These are phyloP conservation scores for Isaurus tuberculatus DNA, from an alignment of 92 coral and sea anemone genomes.

Conservation along the genomic window DNA sequence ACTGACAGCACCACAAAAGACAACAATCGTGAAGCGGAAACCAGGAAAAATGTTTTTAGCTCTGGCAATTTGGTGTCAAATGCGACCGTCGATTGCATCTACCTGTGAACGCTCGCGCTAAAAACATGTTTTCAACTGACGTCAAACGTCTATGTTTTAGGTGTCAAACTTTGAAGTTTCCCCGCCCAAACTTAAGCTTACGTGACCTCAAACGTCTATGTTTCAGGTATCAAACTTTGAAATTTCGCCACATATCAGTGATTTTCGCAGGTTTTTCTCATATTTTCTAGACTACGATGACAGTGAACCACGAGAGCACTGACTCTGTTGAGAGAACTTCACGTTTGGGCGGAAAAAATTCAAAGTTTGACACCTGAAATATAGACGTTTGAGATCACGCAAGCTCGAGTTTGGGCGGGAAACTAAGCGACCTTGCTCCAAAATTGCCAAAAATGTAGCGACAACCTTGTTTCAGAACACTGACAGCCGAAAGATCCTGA, in stretches of 20 bases:
- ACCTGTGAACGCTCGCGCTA: constrained; percentile 48
- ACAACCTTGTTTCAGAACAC: constrained; percentile 27
- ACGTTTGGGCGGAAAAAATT: constrained; percentile 45
- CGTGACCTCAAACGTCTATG: constrained; percentile 44
- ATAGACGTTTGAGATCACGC: constrained; percentile 36
- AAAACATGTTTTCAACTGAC: constrained; percentile 48
- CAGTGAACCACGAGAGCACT: constrained; percentile 50
- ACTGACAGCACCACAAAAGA: not conserved
- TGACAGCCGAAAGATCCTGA: constrained; percentile 47
- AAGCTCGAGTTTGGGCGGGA: constrained; percentile 43
- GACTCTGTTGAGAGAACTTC: constrained; percentile 43
- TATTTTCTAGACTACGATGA: constrained; percentile 47
- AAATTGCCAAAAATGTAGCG: constrained; percentile 30
- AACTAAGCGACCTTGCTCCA: constrained; percentile 54
- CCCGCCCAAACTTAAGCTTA: constrained; percentile 35
- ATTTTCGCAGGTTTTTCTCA: constrained; percentile 48
- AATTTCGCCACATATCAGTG: constrained; percentile 48
- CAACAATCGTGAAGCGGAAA: not conserved
- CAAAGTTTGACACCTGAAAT: constrained; percentile 42
- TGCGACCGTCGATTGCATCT: constrained; percentile 39
- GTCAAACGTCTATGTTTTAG: constrained; percentile 38
- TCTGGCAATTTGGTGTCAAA: constrained; percentile 20
- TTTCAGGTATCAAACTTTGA: constrained; percentile 48
- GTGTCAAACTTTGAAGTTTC: constrained; percentile 44
- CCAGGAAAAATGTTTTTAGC: constrained; percentile 7